These are phyloP conservation scores for Cynopterus sphinx DNA, from an alignment of 2,797 vertebrate species.

Conservation along the genomic window DNA sequence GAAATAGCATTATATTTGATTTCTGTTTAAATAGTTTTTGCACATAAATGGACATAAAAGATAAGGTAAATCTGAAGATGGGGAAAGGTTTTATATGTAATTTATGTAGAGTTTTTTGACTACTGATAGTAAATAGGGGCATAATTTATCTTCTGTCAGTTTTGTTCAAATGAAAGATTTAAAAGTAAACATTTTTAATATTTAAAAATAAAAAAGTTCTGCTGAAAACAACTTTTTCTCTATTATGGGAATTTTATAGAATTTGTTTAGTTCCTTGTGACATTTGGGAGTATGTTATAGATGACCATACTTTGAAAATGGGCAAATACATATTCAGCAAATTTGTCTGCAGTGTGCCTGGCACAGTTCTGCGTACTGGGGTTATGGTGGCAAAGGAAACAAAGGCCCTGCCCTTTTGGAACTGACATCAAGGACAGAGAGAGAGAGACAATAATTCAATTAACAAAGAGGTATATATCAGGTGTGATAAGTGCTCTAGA, in stretches of 20 bases:
- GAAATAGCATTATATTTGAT: background rate
- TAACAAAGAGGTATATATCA: background rate
- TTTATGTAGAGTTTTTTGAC: background rate
- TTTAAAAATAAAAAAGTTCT: constrained; percentile 38
- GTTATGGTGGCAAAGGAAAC: background rate
- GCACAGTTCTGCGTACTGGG: background rate
- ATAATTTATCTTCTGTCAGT: background rate
- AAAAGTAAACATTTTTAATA: constrained; percentile 30
- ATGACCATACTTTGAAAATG: constrained; percentile 30
- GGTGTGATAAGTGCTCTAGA: background rate
- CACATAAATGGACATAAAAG: background rate
- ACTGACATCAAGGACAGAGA: background rate
- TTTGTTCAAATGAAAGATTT: constrained; percentile 37
- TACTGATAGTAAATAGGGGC: background rate
- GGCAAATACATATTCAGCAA: background rate
- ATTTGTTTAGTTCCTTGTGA: constrained; percentile 24
- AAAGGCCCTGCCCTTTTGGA: background rate
- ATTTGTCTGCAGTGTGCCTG: background rate
- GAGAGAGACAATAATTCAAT: background rate
- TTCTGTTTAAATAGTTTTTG: background rate
- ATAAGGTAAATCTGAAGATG: background rate
- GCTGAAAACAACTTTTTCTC: background rate
- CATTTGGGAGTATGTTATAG: background rate
- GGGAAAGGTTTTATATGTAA: background rate
- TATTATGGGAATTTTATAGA: background rate